phyloP scores from a whole-genome alignment of 2,113 vertebrate species.

The Megaleporinus macrocephalus region DNA sequence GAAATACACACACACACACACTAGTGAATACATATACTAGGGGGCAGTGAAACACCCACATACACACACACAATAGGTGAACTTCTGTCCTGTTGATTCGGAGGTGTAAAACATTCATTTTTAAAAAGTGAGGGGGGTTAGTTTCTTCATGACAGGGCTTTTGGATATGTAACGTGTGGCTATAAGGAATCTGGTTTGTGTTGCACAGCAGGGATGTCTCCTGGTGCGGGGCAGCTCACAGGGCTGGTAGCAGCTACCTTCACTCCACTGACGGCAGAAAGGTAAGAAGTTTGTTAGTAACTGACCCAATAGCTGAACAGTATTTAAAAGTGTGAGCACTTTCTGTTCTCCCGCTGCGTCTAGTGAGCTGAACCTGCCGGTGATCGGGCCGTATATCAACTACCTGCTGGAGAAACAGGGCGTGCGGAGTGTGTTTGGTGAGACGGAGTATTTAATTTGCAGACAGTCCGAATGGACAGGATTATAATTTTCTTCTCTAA shows the following conservation, averaged over 20 bases:
- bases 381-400: slow-evolving; percentile 87
- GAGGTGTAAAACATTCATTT: too few species aligned
- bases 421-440: slow-evolving; percentile 89
- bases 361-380: slow-evolving; percentile 85
- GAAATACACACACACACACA: too few species aligned
- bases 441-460: slow-evolving; percentile 61
- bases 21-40: too few species aligned
- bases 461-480: too few species aligned
- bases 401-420: slow-evolving; percentile 85
- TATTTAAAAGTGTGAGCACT: not conserved
- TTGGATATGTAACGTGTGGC: not conserved
- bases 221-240: slow-evolving; percentile 70
- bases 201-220: slow-evolving; percentile 69
- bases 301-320: too few species aligned
- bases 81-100: too few species aligned
- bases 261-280: slow-evolving; percentile 86
- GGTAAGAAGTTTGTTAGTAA: slow-evolving; percentile 73
- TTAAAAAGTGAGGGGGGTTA: too few species aligned
- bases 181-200: not conserved
- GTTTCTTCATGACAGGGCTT: too few species aligned
- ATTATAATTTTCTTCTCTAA: not conserved
- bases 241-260: slow-evolving; percentile 91
- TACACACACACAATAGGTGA: too few species aligned
- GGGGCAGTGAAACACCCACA: too few species aligned
- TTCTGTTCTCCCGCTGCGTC: slow-evolving; percentile 21